These are phyloP conservation scores for Xiphias gladius DNA, from an alignment of 2,113 vertebrate species.

Conservation along the genomic window DNA sequence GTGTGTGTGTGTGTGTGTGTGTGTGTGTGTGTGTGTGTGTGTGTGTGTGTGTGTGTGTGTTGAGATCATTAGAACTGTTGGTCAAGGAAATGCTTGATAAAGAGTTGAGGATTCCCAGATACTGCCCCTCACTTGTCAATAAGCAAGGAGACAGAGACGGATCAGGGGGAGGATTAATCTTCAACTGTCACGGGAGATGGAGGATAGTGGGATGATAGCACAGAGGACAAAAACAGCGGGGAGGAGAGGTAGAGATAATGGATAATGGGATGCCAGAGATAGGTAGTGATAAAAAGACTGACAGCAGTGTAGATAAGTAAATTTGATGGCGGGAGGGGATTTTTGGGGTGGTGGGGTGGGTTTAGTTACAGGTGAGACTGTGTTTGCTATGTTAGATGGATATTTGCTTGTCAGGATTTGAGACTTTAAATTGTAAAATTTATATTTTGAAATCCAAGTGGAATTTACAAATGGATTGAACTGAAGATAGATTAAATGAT, in stretches of 20 bases:
- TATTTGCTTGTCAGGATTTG: neutral
- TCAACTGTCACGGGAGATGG: slow-evolving; percentile 64
- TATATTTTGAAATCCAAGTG: neutral
- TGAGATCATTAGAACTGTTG: slow-evolving; percentile 66
- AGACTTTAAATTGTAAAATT: neutral
- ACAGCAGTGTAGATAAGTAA: slow-evolving; percentile 65
- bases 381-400: neutral
- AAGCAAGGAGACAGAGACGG: slow-evolving; percentile 61
- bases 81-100: slow-evolving; percentile 71
- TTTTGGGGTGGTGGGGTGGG: slow-evolving; percentile 13
- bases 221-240: slow-evolving; percentile 67
- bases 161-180: slow-evolving; percentile 62
- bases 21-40: slow-evolving; percentile 67
- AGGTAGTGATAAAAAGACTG: slow-evolving; percentile 65
- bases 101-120: slow-evolving; percentile 77
- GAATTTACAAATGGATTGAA: neutral
- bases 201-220: slow-evolving; percentile 67
- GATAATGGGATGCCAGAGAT: slow-evolving; percentile 71
- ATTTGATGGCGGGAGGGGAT: slow-evolving; percentile 31
- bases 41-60: slow-evolving; percentile 57
- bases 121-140: slow-evolving; percentile 60
- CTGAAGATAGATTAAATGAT: neutral
- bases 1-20: slow-evolving; percentile 67
- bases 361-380: slow-evolving; percentile 43
- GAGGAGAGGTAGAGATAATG: slow-evolving; percentile 68